Base-by-base conservation (phyloP, 1,140 invertebrate genomes). In the Drosophila subpulchrella region DNA sequence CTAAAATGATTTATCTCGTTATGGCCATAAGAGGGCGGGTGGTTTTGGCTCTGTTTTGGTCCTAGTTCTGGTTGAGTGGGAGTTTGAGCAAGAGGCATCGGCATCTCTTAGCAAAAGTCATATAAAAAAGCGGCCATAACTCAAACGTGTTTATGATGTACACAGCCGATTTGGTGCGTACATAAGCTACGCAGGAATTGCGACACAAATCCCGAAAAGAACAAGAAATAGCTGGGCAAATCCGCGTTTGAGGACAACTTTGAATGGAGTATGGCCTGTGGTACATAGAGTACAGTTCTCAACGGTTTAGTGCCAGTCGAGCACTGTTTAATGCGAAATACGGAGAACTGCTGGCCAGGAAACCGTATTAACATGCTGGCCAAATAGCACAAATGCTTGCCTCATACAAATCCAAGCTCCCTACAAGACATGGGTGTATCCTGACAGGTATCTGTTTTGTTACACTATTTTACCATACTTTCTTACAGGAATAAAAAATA, bases 1-100 rank as follows among this genome's bases (percentile, higher is more conserved):
- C 88, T 88, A 81, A 90, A 90, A 90, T 91, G 86, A 90, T 90
- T 90, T 90, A 90, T 90, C 79, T 91, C 80, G 83, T 83, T 89
- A 88, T 85, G 82, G 82, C 75, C 41, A 24, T 36, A 20, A 46
- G 41, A 44, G 34, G 30, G 34, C 1, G 27, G 3, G 27, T 47
- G 4, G 11, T 34, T 17, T 30, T 5, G 30, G 20, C 6, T 10
- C 27, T 11, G 17, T 12, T 46, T 46, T 4, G 15, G 11, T 1
- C 17, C 11, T 3, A 13, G 44, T n/a, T 48, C 47, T 8, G 46
- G n/a, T 51, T 51, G n/a, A 12, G 10, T 39, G 24, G 38, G 32
- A 38, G 39, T 8, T 53, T 20, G 15, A 13, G 13, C 34, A 24
- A 32, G 32, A 44, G 50, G 75, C 57, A 57, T 68, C 27, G 50